Evolutionary conservation across 1,140 invertebrate species (phyloP).

Genomic region (Trigoniulus corallinus): DNA sequence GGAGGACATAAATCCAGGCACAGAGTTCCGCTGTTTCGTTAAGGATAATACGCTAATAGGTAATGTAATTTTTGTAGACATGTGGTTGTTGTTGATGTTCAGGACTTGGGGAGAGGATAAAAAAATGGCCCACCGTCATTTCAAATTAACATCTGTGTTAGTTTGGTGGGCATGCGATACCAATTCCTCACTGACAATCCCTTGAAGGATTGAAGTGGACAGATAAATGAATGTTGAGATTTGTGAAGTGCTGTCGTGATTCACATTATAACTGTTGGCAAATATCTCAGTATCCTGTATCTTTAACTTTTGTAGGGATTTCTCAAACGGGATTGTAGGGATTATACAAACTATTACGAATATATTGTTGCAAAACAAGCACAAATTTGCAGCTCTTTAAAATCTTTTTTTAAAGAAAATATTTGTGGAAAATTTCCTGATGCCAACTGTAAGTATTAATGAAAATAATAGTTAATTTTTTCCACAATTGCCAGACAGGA

Average conservation of each 20-base stretch:
- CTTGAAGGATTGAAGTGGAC: not conserved
- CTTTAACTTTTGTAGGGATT: constrained; percentile 21
- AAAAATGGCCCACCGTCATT: too few species aligned
- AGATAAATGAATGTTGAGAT: too few species aligned
- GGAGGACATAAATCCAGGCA: constrained; percentile 39
- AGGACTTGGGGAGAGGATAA: too few species aligned
- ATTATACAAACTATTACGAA: constrained; percentile 33
- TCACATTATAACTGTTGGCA: too few species aligned
- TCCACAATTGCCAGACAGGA: not conserved
- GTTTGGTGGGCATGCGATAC: too few species aligned
- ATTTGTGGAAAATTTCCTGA: constrained; percentile 34
- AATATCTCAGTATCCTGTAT: too few species aligned
- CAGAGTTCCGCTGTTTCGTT: constrained; percentile 49
- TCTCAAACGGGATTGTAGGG: constrained; percentile 37
- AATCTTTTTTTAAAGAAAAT: constrained; percentile 33
- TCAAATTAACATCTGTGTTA: too few species aligned
- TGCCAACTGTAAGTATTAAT: constrained; percentile 32
- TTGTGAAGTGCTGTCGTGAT: too few species aligned
- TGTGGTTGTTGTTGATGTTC: too few species aligned
- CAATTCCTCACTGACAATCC: not conserved
- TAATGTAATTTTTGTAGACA: too few species aligned
- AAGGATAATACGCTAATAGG: constrained; percentile 36
- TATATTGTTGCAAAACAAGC: constrained; percentile 34
- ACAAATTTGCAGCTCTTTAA: constrained; percentile 37
- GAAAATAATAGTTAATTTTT: too few species aligned